Evolutionary conservation across 2,113 vertebrate genomes (phyloP).

Genomic region (Zonotrichia leucophrys): DNA sequence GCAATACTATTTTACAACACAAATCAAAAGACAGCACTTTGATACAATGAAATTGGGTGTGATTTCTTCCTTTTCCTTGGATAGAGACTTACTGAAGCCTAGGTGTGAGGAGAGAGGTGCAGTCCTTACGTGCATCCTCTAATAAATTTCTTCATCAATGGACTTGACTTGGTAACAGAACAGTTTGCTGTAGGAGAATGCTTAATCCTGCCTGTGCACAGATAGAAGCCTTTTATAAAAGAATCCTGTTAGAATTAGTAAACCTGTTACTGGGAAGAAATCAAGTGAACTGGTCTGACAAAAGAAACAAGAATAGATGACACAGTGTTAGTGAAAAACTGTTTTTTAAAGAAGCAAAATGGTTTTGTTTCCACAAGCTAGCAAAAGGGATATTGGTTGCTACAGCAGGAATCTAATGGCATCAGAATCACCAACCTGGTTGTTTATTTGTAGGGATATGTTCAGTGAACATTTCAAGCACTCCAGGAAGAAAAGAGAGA

Average conservation of each 20-base stretch:
- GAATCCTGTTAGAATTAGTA: neutral
- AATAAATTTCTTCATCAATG: neutral
- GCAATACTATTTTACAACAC: neutral
- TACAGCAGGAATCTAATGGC: neutral
- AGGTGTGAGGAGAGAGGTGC: neutral
- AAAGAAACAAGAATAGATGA: neutral
- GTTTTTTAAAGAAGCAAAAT: neutral
- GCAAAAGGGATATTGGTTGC: neutral
- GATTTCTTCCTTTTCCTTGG: neutral
- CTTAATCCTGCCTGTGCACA: neutral
- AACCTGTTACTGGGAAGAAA: neutral
- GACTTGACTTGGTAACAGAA: neutral
- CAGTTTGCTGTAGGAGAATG: neutral
- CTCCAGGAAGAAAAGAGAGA: neutral
- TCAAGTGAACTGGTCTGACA: neutral
- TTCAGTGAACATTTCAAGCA: constrained; percentile 9
- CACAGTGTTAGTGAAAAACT: too few species aligned
- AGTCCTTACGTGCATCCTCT: neutral
- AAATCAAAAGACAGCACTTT: neutral
- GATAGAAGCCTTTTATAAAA: neutral
- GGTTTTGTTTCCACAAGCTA: neutral
- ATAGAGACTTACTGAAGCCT: neutral
- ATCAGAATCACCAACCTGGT: neutral
- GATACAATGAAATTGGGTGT: neutral
- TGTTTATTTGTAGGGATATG: neutral